A percentile compares a stretch with the other conserved stretches of the same genome.
Evolutionary conservation across 2,797 vertebrate genomes (phyloP).

Genomic region (Crax fasciolata): DNA sequence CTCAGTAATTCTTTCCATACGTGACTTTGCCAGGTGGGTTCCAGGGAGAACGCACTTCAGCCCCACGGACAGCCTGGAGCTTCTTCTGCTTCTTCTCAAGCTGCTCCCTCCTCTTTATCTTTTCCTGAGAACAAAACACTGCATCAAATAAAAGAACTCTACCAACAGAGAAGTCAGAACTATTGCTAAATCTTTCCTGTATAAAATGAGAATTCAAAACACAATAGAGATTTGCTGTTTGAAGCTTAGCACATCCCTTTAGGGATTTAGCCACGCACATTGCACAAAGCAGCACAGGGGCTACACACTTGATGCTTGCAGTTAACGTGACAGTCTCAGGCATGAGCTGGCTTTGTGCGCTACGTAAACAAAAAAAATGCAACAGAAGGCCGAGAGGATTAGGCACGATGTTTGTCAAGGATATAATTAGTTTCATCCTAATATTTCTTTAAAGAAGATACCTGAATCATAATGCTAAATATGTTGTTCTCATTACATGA

Average conservation of each 20-base stretch:
- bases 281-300: not conserved
- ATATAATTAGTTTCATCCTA: not conserved
- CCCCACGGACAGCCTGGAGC: constrained; percentile 78
- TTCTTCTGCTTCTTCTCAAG: constrained; percentile 85
- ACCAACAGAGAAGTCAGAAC: not conserved
- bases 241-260: not conserved
- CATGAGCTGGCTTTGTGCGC: not conserved
- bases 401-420: not conserved
- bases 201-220: not conserved
- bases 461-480: not conserved
- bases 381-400: not conserved
- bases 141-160: not conserved
- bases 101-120: constrained; percentile 87
- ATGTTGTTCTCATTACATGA: not conserved
- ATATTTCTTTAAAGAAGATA: not conserved
- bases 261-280: not conserved
- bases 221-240: not conserved
- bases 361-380: not conserved
- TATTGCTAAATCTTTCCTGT: not conserved
- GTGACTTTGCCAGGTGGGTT: constrained; percentile 92
- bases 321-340: not conserved
- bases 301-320: not conserved
- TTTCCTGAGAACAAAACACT: constrained; percentile 82
- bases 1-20: constrained; percentile 84
- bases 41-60: constrained; percentile 88